Evolutionary conservation across 23 tunicate species (phyloP).

Genomic region (Ascidia mentula): DNA sequence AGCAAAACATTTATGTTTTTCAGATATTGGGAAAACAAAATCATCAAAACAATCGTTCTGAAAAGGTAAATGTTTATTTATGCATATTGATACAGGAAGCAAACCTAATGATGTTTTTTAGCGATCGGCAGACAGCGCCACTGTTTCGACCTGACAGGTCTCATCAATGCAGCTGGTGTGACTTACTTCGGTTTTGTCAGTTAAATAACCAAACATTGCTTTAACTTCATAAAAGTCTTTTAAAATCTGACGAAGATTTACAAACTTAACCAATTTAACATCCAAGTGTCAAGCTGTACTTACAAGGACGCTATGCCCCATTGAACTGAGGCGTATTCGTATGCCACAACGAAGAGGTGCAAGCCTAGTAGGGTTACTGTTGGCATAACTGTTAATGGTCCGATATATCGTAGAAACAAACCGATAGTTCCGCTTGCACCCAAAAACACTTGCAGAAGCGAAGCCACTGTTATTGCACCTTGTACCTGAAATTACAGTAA

Average conservation of each 20-base stretch:
- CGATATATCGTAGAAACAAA: conserved; percentile 63
- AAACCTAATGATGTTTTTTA: no score
- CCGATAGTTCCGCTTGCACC: conserved; percentile 73
- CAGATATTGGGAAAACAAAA: no score
- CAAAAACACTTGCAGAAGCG: conserved; percentile 53
- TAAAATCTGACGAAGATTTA: no score
- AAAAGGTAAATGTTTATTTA: no score
- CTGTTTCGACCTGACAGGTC: no score
- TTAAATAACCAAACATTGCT: neutral
- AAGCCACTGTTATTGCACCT: conserved; percentile 76
- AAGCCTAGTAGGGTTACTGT: conserved; percentile 70
- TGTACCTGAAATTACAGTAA: conserved; percentile 43
- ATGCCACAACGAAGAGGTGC: conserved; percentile 45
- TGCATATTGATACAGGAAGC: no score
- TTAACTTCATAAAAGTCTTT: no score
- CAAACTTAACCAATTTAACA: neutral
- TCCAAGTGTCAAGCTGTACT: neutral
- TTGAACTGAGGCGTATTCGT: conserved; percentile 22
- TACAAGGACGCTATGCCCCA: conserved; percentile 65
- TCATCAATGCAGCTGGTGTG: no score
- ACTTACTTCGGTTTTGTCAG: neutral
- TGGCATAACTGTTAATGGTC: conserved; percentile 78
- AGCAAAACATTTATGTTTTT: neutral
- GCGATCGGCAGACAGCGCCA: neutral
- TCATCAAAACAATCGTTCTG: no score